Evolutionary conservation across 1,140 invertebrate species (phyloP).

Genomic region (Halictus rubicundus): DNA sequence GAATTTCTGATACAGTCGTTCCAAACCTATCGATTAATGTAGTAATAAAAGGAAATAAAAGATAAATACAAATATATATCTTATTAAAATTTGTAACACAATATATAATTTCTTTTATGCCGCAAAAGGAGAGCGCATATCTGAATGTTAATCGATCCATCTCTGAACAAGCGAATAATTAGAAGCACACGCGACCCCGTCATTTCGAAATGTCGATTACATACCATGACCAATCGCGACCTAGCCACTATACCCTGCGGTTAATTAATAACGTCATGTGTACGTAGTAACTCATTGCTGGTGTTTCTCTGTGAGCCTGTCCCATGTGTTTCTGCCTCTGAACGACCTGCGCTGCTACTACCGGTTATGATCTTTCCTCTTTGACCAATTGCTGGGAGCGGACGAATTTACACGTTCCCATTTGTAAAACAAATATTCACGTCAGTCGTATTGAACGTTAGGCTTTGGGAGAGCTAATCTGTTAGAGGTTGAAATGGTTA

Average conservation of each 20-base stretch:
- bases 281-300: constrained; percentile 49
- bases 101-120: background rate
- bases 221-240: constrained; percentile 18
- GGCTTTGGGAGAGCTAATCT: background rate
- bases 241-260: constrained; percentile 24
- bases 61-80: no score
- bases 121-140: background rate
- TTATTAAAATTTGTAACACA: no score
- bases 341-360: background rate
- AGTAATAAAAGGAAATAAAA: background rate
- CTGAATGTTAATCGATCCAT: background rate
- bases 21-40: background rate
- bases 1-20: background rate
- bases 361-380: background rate
- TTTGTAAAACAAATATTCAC: background rate
- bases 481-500: background rate
- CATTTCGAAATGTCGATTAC: constrained; percentile 21
- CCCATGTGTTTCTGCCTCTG: constrained; percentile 74
- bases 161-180: background rate
- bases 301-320: constrained; percentile 4
- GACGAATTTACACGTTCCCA: no score
- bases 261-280: constrained; percentile 52
- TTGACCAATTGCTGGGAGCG: constrained; percentile 8
- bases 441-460: no score
- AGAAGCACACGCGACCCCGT: constrained; percentile 7